Conservation (phyloP, 1,140 invertebrate genomes). For the Aporrectodea caliginosa region DNA sequence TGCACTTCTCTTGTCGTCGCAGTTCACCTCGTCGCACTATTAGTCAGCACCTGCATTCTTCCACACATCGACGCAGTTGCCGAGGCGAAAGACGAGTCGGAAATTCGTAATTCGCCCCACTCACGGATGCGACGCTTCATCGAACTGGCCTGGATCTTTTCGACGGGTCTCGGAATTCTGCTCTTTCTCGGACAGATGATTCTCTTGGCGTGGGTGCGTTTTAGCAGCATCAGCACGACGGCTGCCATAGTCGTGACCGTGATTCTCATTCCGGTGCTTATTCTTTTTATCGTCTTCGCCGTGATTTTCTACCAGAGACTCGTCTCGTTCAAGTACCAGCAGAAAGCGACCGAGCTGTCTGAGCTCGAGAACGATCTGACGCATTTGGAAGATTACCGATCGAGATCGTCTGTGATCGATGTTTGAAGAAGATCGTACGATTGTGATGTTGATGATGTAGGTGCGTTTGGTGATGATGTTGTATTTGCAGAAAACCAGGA, state of each 20-base stretch:
- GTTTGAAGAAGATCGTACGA: too few relatives aligned
- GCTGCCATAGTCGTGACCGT: constrained; percentile 81
- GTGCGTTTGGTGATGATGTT: too few relatives aligned
- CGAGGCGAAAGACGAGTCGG: constrained; percentile 11
- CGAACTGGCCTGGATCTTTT: constrained; percentile 91
- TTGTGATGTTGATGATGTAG: too few relatives aligned
- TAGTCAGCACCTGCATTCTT: constrained; percentile 37
- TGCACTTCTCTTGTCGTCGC: constrained; percentile 35
- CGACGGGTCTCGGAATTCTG: constrained; percentile 75
- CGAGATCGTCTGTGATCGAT: too few relatives aligned
- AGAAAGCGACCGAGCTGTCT: background rate
- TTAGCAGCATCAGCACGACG: constrained; percentile 40
- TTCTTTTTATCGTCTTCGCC: constrained; percentile 82
- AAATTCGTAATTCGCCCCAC: constrained; percentile 36
- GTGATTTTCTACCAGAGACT: constrained; percentile 85
- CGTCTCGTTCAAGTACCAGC: constrained; percentile 54
- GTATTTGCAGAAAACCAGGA: too few relatives aligned
- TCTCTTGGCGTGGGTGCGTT: constrained; percentile 76
- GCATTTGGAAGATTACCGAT: too few relatives aligned
- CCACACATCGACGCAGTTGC: constrained; percentile 35
- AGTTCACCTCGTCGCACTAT: constrained; percentile 34
- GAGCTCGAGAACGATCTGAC: constrained; percentile 11
- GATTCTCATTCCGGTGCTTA: constrained; percentile 78
- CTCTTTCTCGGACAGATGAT: constrained; percentile 90
- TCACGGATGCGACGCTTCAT: constrained; percentile 67